Evolutionary conservation across 2,888 invertebrate genomes (phyloP), one percentile per base, ranked within the genome.

Genomic region (Timema podura): DNA sequence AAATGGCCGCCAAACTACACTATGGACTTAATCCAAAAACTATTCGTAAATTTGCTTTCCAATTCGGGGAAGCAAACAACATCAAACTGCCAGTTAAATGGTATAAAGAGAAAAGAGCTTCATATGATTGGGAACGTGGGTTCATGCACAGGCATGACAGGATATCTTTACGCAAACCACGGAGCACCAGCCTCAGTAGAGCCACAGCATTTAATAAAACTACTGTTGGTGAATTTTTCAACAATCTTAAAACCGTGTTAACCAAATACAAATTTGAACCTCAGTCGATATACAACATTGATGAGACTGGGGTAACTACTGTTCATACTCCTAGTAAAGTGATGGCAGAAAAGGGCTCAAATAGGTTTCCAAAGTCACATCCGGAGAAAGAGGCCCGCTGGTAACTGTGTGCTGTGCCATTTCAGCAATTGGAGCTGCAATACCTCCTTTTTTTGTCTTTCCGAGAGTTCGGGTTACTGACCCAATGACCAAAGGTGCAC

Each of bases 201-300:
- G 75, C 75, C 3, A 74, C 76, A 7, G 73, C 73, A 66, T 78
- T 79, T 71, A 79, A 79, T 69, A 65, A 71, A 68, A 68, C 65
- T 5, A 78, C 76, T 71, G 80, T 86, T 65, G 81, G 85, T 71
- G 85, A 86, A 0, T 84, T 85, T 59, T 83, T 68, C 67, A 66
- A 67, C n/a, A 71, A 72, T 64, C 54, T 72, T 9, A 59, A 61
- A 30, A 11, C 48, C 48, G 67, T 67, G 11, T 48, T 69, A 47
- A 67, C 70, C 2, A 67, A 65, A 64, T 49, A 68, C 48, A 66
- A 71, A 48, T 68, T 72, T 51, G n/a, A 48, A 61, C 66, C 61
- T 49, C 48, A 51, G 11, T 67, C 68, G n/a, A 64, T 71, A n/a
- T 73, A 65, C 64, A 73, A 71, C 66, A 65, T 73, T n/a, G 71